Evolutionary conservation across 2,797 vertebrate genomes (phyloP).

Genomic region (Podarcis siculus): DNA sequence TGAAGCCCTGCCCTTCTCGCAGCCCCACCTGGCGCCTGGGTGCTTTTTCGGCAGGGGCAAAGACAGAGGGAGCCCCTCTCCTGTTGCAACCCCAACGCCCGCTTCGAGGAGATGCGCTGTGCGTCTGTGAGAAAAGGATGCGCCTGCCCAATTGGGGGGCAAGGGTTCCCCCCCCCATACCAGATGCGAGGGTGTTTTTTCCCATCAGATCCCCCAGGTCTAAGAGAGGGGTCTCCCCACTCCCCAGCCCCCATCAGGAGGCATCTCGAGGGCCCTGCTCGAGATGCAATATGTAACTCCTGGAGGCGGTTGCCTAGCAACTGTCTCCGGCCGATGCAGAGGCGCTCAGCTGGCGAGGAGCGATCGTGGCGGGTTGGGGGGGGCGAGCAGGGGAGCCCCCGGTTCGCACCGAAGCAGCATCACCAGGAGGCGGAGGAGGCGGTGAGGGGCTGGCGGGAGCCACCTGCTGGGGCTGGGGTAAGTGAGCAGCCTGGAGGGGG

Average conservation of each 20-base stretch:
- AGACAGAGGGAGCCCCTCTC: not conserved
- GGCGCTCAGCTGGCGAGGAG: constrained; percentile 63
- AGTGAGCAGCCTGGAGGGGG: not conserved
- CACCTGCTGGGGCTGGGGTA: not conserved
- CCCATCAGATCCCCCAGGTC: not conserved
- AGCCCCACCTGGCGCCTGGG: too few relatives aligned
- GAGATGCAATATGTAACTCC: constrained; percentile 63
- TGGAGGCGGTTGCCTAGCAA: constrained; percentile 77
- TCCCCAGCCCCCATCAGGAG: not conserved
- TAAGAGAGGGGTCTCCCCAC: not conserved
- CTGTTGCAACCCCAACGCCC: not conserved
- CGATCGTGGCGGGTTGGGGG: constrained; percentile 26
- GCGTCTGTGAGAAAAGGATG: not conserved
- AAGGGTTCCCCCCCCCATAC: not conserved
- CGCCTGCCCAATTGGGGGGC: not conserved
- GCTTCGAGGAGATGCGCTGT: not conserved
- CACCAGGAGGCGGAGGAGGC: not conserved
- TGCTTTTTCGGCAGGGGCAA: too few relatives aligned
- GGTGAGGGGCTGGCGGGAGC: not conserved
- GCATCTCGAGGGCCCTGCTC: not conserved
- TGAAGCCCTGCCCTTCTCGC: too few relatives aligned
- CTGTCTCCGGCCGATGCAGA: constrained; percentile 68
- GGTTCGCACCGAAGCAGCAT: not conserved
- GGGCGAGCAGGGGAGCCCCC: constrained; percentile 26
- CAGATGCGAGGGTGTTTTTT: too few relatives aligned